Conservation (phyloP, 2,113 vertebrate species). For the Mandrillus leucophaeus region DNA sequence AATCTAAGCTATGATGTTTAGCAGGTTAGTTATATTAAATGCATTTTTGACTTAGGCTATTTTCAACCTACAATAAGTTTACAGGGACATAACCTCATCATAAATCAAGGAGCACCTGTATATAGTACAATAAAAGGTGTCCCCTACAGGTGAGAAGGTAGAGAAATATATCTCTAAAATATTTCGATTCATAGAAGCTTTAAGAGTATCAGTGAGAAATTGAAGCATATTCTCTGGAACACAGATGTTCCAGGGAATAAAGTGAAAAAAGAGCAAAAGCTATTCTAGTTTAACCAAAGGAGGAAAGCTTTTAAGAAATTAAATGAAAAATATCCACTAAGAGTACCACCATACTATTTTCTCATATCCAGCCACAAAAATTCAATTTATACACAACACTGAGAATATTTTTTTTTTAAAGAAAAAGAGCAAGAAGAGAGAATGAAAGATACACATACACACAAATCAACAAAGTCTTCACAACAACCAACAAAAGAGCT, state of each 20-base stretch:
- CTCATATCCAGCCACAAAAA: background rate
- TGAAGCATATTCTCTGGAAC: background rate
- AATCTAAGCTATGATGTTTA: background rate
- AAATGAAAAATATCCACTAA: background rate
- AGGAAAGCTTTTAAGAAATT: background rate
- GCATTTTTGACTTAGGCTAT: background rate
- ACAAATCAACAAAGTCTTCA: background rate
- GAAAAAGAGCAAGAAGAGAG: background rate
- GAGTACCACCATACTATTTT: background rate
- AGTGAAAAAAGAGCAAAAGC: background rate
- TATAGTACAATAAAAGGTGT: background rate
- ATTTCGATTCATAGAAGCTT: background rate
- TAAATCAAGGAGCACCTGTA: background rate
- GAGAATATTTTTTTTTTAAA: background rate
- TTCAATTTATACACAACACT: background rate
- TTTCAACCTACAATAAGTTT: background rate
- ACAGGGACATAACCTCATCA: background rate
- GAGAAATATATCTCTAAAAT: background rate
- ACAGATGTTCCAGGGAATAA: background rate
- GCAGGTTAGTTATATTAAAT: background rate
- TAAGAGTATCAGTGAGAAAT: background rate
- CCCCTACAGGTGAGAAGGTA: background rate
- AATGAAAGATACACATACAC: background rate
- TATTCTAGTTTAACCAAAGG: constrained; percentile 3
- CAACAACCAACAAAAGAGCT: background rate